Percentiles rank a stretch among this genome's conserved stretches.
Conservation (phyloP, 2,797 vertebrate species). For the Sarcophilus harrisii region DNA sequence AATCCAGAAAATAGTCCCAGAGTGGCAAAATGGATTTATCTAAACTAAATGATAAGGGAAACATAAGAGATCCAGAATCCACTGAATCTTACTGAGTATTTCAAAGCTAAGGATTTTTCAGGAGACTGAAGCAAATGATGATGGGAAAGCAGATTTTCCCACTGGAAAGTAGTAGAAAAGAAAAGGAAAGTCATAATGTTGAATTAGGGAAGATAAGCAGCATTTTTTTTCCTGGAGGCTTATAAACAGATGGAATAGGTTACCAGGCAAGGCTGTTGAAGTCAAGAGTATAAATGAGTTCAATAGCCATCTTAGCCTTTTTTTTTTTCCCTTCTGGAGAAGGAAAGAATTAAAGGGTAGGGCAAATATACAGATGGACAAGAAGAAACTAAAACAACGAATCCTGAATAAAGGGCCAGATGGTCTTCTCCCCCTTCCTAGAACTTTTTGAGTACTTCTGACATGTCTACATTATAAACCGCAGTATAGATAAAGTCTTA, state of each 20-base stretch:
- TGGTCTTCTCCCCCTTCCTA: constrained; percentile 48
- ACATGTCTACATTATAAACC: constrained; percentile 45
- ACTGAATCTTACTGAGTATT: neutral
- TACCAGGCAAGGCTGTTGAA: neutral
- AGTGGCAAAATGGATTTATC: neutral
- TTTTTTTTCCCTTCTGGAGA: constrained; percentile 46
- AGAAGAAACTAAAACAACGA: constrained; percentile 42
- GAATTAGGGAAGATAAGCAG: neutral
- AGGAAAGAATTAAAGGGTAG: constrained; percentile 53
- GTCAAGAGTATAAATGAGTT: constrained; percentile 39
- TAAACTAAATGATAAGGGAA: neutral
- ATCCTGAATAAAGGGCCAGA: neutral
- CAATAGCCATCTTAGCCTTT: constrained; percentile 38
- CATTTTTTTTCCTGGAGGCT: constrained; percentile 35
- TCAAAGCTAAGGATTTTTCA: neutral
- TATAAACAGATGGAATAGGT: constrained; percentile 52
- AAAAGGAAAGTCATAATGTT: constrained; percentile 1
- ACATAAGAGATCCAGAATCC: neutral
- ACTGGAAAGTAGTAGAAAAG: neutral
- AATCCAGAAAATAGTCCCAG: neutral
- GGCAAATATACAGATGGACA: constrained; percentile 51
- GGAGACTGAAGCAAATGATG: neutral
- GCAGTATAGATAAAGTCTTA: neutral
- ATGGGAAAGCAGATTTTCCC: neutral
- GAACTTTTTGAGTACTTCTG: constrained; percentile 40